A percentile compares a stretch with the other conserved stretches of the same genome.
Evolutionary conservation across 2,797 vertebrate species (phyloP).

Genomic region (Novumbra hubbsi): DNA sequence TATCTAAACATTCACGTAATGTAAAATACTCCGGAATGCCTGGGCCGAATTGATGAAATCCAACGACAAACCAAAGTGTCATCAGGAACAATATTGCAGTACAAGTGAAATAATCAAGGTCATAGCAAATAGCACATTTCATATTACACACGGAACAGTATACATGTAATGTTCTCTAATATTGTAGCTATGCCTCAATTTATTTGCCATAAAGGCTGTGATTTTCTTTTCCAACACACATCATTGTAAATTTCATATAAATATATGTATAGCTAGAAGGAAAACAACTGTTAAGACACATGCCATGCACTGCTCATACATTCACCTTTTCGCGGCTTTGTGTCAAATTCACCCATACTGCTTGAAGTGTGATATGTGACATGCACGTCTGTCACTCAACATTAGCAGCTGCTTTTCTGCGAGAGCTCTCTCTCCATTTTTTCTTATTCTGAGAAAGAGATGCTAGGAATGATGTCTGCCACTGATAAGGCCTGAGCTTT

Average conservation of each 20-base stretch:
- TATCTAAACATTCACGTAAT: no score
- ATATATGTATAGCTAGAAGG: neutral
- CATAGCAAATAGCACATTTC: no score
- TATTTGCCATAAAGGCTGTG: neutral
- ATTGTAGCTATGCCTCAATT: neutral
- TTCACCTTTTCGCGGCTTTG: slow-evolving; percentile 36
- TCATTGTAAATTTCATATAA: neutral
- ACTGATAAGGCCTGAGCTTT: slow-evolving; percentile 65
- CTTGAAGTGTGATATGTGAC: slow-evolving; percentile 57
- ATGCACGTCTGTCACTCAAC: slow-evolving; percentile 51
- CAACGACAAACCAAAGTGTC: no score
- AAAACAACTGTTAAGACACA: neutral
- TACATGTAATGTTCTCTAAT: neutral
- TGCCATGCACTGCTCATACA: slow-evolving; percentile 31
- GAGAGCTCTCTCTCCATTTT: slow-evolving; percentile 45
- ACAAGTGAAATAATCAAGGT: no score
- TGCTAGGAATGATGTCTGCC: slow-evolving; percentile 64
- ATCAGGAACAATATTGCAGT: no score
- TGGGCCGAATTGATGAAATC: no score
- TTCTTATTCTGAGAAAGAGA: slow-evolving; percentile 57
- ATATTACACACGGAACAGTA: no score
- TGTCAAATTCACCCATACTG: slow-evolving; percentile 38
- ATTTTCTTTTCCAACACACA: neutral
- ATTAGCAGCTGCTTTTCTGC: slow-evolving; percentile 40
- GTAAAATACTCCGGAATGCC: no score